phyloP scores from a whole-genome alignment of 2,888 invertebrate species.

The Subacronicta megacephala region DNA sequence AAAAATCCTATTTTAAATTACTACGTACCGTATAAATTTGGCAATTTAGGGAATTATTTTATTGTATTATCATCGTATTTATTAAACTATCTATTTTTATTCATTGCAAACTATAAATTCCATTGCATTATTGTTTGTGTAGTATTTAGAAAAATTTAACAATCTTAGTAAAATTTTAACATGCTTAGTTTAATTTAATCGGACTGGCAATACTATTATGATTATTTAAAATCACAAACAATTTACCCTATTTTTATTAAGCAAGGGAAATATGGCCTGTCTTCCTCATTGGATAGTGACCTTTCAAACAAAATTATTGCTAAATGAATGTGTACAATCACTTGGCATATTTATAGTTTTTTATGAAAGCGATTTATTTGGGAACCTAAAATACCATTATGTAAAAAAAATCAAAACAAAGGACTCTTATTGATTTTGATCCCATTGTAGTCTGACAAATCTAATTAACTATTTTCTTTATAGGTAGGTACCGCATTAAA shows the following conservation, averaged over 20 bases:
- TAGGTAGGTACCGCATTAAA: constrained; percentile 13
- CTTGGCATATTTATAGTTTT: constrained; percentile 44
- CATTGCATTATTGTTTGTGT: constrained; percentile 78
- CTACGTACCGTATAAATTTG: constrained; percentile 85
- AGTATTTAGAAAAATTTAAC: constrained; percentile 61
- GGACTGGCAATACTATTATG: constrained; percentile 53
- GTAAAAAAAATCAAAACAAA: constrained; percentile 11
- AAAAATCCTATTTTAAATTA: constrained; percentile 78
- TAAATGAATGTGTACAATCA: constrained; percentile 42
- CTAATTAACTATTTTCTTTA: background rate
- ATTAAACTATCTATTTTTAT: constrained; percentile 73
- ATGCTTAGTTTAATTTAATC: constrained; percentile 51
- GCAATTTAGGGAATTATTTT: constrained; percentile 82
- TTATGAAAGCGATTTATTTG: constrained; percentile 19
- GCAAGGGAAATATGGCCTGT: constrained; percentile 35
- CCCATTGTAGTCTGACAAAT: constrained; percentile 5
- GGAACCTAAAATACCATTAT: constrained; percentile 21
- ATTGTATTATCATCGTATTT: constrained; percentile 77
- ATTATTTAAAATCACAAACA: constrained; percentile 44
- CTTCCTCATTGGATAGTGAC: constrained; percentile 33
- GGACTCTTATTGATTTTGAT: constrained; percentile 1
- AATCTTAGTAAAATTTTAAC: constrained; percentile 49
- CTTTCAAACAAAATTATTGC: constrained; percentile 12
- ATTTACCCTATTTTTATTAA: constrained; percentile 1
- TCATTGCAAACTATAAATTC: constrained; percentile 83